Conservation (phyloP, 1,140 invertebrate species). For the Drosophila repleta region DNA sequence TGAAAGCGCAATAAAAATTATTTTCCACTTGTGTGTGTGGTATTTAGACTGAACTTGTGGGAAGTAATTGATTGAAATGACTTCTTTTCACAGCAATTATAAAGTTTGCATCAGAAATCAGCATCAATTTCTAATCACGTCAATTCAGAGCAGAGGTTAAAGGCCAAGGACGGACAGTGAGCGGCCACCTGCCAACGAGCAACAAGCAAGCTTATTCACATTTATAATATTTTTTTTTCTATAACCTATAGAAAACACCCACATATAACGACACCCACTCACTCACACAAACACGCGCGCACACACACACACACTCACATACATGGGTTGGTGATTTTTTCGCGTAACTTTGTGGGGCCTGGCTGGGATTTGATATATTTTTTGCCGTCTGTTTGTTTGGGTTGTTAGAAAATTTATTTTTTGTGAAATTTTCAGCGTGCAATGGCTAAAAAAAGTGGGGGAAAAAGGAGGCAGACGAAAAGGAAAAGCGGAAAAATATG, state of each 20-base stretch:
- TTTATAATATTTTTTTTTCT: conserved; percentile 69
- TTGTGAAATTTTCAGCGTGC: conserved; percentile 62
- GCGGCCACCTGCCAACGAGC: conserved; percentile 13
- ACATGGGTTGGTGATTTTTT: conserved; percentile 63
- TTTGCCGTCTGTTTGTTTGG: conserved; percentile 78
- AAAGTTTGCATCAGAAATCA: conserved; percentile 35
- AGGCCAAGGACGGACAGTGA: conserved; percentile 16
- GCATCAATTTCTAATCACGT: conserved; percentile 66
- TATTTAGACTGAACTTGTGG: too few species aligned
- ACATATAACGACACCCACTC: conserved; percentile 21
- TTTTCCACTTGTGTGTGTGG: too few species aligned
- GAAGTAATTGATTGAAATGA: too few species aligned
- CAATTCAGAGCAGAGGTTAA: conserved; percentile 48
- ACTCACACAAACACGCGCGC: conserved; percentile 16
- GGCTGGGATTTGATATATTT: conserved; percentile 68
- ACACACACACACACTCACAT: conserved; percentile 26
- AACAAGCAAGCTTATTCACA: conserved; percentile 66
- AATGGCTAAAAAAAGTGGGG: conserved; percentile 24
- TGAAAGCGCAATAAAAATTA: background rate
- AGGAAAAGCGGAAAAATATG: conserved; percentile 61
- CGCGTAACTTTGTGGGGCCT: conserved; percentile 67
- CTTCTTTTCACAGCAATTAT: conserved; percentile 57
- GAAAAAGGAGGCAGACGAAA: conserved; percentile 42
- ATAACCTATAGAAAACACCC: conserved; percentile 52
- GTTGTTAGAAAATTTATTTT: conserved; percentile 83